Base-by-base conservation (phyloP, 2,797 vertebrate species). In the Ptychobarbus kaznakovi region DNA sequence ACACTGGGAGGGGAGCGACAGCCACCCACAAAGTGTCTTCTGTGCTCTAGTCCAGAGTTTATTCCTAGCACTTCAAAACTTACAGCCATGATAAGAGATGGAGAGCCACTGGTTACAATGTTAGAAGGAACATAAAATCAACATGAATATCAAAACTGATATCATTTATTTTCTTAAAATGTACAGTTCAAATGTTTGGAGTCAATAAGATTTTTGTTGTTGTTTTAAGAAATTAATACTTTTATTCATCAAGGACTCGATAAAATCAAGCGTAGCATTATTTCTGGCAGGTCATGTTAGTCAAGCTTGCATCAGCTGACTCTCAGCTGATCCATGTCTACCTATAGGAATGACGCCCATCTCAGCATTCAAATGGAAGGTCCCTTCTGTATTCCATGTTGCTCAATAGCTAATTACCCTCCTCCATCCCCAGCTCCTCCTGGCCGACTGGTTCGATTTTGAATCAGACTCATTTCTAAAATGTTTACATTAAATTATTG, bases 1-100 rank as follows among this genome's bases (percentile, higher is more conserved):
- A 77, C 53, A 42, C 44, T 42, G 70, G 70, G 44, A 73, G 70
- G 40, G 70, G 44, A 73, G 70, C 70, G 42, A 73, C 70, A 73
- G 53, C 53, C 75, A 40, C 35, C 53, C 75, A 58, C 72, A 74
- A 74, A 28, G 46, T 18, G 25, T 5, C 9, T 38, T 76, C 28
- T 38, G 32, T 76, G 49, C 56, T 35, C 32, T 15, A 22, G 18
- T 15, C 49, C 73, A 22, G 49, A 75, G 49, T 76, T 38, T 76
- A 76, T 73, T 16, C 28, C n/a, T 25, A 51, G 25, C 49, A n/a
- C 32, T 76, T 38, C 9, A 76, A 51, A 76, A 18, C 3, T 53
- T 76, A 38, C 74, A n/a, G 25, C 15, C 1, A 3, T 49, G 44
- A 73, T 73, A 51, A 74, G 44, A 74, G 44, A 49, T 2, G 4